Base-by-base conservation (phyloP, 1,140 invertebrate genomes). In the Heliothis virescens region DNA sequence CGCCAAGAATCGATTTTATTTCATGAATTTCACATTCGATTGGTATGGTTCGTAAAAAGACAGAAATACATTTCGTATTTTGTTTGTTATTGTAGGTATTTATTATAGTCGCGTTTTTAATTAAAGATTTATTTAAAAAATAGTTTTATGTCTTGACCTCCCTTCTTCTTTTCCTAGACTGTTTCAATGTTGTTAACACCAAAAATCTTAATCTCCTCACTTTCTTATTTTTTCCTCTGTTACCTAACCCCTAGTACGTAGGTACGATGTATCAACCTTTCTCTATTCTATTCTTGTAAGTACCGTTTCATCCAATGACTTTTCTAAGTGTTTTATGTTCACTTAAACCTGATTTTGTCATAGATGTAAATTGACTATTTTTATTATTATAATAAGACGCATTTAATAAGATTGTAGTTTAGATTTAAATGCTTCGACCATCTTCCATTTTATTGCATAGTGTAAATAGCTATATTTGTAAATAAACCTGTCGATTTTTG, bases 401-500 rank as follows among this genome's bases (percentile, higher is more conserved):
- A 78, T 78, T 67, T 55, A 55, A 73, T 73, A 73, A 67, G 15
- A 78, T 59, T 69, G 50, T 78, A 69, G 62, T 16, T 78, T 78
- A 69, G 69, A 67, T 53, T 57, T 26, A 18, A 78, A 80, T 52
- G 60, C 72, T 75, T 80, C 41, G 26, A 47, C 48, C 63, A 80
- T 79, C 73, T 79, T 81, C 82, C 76, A 75, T 83, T 82, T 72
- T 77, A 59, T 81, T 73, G 79, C 79, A 47, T 63, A 57, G 12
- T 81, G 77, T 83, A 83, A 77, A 81, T 83, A 83, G 48, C 71
- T 71, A 73, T 75, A 78, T 75, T 71, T 84, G 83, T 84, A 84
- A 82, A 84, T 82, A 81, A 79, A 76, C 48, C 60, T 52, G 71
- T 69, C 12, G 52, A 73, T 69, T 81, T 73, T 81, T 79, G 75